These are phyloP conservation scores for Hydropsyche tenuis DNA, from an alignment of 1,140 invertebrate genomes.

Conservation along the genomic window DNA sequence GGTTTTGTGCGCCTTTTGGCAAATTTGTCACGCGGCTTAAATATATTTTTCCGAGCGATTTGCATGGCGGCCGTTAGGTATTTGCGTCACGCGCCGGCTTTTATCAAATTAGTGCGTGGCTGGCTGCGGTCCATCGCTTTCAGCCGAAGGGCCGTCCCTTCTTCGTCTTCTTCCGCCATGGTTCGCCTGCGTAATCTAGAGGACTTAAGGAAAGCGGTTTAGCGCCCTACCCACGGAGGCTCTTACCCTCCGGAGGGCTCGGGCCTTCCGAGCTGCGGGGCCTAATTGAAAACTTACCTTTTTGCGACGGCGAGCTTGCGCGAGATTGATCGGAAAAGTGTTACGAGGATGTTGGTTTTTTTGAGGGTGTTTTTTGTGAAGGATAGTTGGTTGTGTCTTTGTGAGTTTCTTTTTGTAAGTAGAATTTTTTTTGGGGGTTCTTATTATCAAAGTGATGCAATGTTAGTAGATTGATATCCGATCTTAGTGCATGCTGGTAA, in stretches of 20 bases:
- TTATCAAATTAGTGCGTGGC: conserved; percentile 44
- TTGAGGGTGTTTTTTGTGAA: no score
- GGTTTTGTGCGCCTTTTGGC: conserved; percentile 2
- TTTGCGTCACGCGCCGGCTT: conserved; percentile 41
- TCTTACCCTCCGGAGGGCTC: background rate
- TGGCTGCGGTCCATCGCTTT: conserved; percentile 40
- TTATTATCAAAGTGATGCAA: no score
- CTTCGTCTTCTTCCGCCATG: background rate
- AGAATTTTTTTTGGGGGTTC: no score
- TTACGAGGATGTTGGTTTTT: no score
- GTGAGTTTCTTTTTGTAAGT: no score
- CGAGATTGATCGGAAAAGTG: conserved; percentile 26
- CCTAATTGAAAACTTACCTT: conserved; percentile 37
- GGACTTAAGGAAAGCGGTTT: conserved; percentile 36
- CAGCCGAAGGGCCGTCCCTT: conserved; percentile 22
- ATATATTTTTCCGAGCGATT: conserved; percentile 29
- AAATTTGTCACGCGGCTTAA: conserved; percentile 27
- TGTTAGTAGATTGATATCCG: no score
- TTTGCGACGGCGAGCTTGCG: conserved; percentile 4
- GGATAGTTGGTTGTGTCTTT: no score
- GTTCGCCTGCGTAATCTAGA: conserved; percentile 8
- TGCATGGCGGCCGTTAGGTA: conserved; percentile 32
- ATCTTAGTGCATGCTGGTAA: no score
- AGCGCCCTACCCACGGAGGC: no score
- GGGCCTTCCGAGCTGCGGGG: background rate